Evolutionary conservation across 2,888 invertebrate species (phyloP), one percentile per base, ranked within the genome.

Genomic region (Phytoseiulus persimilis): DNA sequence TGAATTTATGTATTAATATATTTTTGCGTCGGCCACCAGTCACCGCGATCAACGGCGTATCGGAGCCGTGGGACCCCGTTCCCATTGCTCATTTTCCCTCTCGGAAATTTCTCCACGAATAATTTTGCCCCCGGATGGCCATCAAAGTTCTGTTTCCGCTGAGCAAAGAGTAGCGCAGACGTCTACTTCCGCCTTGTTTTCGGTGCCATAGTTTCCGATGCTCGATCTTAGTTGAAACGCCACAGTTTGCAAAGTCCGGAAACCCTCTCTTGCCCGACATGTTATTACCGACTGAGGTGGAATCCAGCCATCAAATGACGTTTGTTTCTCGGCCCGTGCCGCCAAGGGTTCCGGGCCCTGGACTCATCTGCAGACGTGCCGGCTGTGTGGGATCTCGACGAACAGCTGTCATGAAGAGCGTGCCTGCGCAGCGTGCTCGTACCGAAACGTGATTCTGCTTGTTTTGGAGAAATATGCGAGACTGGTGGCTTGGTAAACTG

Each of bases 1-100:
- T 65, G 65, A 65, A 65, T 65, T 65, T 65, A 65, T 65, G 65
- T 65, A 65, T 65, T 65, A 65, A 65, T 65, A 65, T 65, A 65
- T 65, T 65, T 65, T 65, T 65, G 18, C 65, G 65, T 65, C 65
- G 65, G 28, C 65, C 65, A 65, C 65, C 65, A 65, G 65, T 65
- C 65, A 23, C 65, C 65, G 65, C 65, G 65, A 65, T 65, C 65
- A 28, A 65, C 23, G 28, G 65, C 65, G 65, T 18, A 18, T 1
- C 65, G 46, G 6, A 14, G 46, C 9, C 6, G 9, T 46, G 14
- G 46, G 65, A 11, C 14, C 65, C 65, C 23, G 28, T 65, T 65
- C 65, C 65, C 28, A 65, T 65, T 65, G 65, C 65, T 14, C 65
- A 65, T 23, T 65, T 65, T 65, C 65, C 18, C 28, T 65, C 65